These are phyloP conservation scores for Galleria mellonella DNA, from an alignment of 1,140 invertebrate genomes.

Conservation along the genomic window DNA sequence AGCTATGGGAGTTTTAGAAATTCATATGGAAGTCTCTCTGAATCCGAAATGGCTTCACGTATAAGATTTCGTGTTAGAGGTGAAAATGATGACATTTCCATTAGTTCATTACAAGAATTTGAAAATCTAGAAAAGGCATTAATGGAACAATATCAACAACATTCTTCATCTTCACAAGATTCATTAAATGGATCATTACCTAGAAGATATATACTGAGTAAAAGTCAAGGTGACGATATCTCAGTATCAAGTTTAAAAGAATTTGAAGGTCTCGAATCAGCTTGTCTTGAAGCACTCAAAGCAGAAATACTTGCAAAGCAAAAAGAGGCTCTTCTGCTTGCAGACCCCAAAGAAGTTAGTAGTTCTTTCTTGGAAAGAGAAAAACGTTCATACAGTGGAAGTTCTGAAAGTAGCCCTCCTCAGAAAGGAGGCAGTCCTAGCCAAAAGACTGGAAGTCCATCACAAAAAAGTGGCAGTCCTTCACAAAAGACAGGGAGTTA, in stretches of 20 bases:
- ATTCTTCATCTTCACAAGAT: conserved; percentile 81
- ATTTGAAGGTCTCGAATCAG: conserved; percentile 93
- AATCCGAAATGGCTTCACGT: conserved; percentile 87
- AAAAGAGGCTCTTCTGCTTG: conserved; percentile 85
- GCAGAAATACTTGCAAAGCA: conserved; percentile 89
- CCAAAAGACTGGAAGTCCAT: conserved; percentile 65
- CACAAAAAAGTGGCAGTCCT: conserved; percentile 67
- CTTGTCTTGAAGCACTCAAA: conserved; percentile 87
- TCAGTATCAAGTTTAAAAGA: conserved; percentile 95
- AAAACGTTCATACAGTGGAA: conserved; percentile 68
- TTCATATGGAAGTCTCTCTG: conserved; percentile 87
- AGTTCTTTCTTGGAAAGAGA: conserved; percentile 72
- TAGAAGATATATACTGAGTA: conserved; percentile 76
- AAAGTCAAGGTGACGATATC: conserved; percentile 90
- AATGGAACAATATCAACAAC: conserved; percentile 78
- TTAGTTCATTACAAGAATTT: conserved; percentile 95
- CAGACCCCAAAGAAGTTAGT: conserved; percentile 76
- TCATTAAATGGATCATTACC: conserved; percentile 86
- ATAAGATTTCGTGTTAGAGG: conserved; percentile 85
- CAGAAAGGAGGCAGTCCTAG: conserved; percentile 66
- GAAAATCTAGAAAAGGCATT: conserved; percentile 89
- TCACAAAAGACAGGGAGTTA: conserved; percentile 70
- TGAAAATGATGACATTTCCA: conserved; percentile 93
- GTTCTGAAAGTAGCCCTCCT: conserved; percentile 70
- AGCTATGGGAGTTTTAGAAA: conserved; percentile 84